Evolutionary conservation across 30 jellyfish, hydroid and myxozoan species (phyloP).

Genomic region (Turritopsis dohrnii): DNA sequence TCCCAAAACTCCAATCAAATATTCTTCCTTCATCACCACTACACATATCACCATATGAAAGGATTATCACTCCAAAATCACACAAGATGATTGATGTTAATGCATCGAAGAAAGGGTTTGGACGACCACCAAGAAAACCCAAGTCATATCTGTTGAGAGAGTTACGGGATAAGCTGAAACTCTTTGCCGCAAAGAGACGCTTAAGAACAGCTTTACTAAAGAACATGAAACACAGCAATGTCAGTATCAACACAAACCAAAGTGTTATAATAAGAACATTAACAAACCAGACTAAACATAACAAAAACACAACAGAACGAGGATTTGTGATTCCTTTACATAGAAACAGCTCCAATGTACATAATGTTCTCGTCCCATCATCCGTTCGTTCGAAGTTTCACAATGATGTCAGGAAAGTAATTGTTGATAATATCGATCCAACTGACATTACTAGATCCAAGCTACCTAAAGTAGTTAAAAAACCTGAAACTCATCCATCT

Average conservation of each 20-base stretch:
- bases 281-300: background rate
- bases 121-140: slow-evolving; percentile 15
- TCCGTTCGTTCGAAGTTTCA: background rate
- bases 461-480: background rate
- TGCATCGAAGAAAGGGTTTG: slow-evolving; percentile 29
- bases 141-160: background rate
- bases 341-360: background rate
- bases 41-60: background rate
- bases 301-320: background rate
- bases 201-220: background rate
- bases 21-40: background rate
- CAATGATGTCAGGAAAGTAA: background rate
- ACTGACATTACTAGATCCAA: slow-evolving; percentile 12
- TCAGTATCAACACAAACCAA: background rate
- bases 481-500: background rate
- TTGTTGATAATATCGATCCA: background rate
- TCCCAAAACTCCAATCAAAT: background rate
- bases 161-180: background rate
- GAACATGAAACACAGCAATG: background rate
- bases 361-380: background rate
- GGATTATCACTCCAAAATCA: slow-evolving; percentile 16
- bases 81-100: slow-evolving; percentile 6
- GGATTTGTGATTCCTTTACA: background rate
- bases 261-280: background rate
- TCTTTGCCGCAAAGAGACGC: slow-evolving; percentile 5